Base-by-base conservation (phyloP, 1,140 invertebrate genomes). In the Wasmannia auropunctata region DNA sequence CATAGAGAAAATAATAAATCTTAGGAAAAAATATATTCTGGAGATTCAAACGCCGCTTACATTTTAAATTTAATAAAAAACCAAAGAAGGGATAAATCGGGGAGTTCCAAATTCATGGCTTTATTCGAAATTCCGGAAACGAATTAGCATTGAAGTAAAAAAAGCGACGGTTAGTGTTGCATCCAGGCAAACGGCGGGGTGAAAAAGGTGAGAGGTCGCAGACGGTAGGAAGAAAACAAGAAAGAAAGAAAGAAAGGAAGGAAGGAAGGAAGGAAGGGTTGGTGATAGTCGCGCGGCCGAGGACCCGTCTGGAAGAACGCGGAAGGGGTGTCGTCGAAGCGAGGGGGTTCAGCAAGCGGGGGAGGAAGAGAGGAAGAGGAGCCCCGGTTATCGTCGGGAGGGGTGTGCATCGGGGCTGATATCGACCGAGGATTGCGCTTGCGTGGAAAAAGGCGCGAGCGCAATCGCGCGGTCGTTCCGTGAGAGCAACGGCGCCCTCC, bases 361-460 rank as follows among this genome's bases (percentile, higher is more conserved):
- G 49, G 31, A 22, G 65, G 37, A 58, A 31, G 77, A 22, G 69
- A 37, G 58, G 46, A 37, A 69, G 67, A 51, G 60, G 31, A 85
- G 31, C 16, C 16, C 51, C 14, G 25, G 34, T 25, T 37, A 37
- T 60, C 51, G 34, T 62, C 65, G 22, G 28, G 79, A 80, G 86
- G 88, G 76, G 54, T 77, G 56, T 58, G 19, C 80, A 86, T 80
- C 86, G 63, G 79, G 16, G 83, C 58, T 69, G 84, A 88, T 94
- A 94, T 93, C 91, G 93, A 94, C 92, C 93, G 88, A 88, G 88
- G 88, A 92, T 92, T 93, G 93, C 93, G 93, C 93, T 92, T 94
- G 93, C 93, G 93, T 90, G 88, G 84, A 88, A 85, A 88, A 92
- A 91, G 85, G 88, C 89, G 90, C 92, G 76, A 79, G 76, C 43